phyloP scores from a whole-genome alignment of 2,113 vertebrate genomes.

The Bungarus multicinctus region DNA sequence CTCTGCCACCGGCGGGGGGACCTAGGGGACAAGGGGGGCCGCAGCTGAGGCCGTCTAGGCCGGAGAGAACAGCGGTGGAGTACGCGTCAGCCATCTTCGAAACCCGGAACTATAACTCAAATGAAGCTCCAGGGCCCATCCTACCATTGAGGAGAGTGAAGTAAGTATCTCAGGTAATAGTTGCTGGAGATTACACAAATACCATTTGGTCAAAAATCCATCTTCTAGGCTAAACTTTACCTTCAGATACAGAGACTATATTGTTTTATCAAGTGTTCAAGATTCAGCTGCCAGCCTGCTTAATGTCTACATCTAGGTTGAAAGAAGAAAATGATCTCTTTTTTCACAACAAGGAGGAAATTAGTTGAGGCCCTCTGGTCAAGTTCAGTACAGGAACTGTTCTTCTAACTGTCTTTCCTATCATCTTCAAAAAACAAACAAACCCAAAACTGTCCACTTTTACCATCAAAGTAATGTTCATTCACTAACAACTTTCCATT shows the following conservation, averaged over 20 bases:
- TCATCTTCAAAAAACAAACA: neutral
- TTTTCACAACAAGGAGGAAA: neutral
- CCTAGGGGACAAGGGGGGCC: too few relatives aligned
- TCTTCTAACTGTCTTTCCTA: neutral
- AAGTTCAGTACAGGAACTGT: neutral
- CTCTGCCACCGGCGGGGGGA: too few relatives aligned
- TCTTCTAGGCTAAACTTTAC: neutral
- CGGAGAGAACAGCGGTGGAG: too few relatives aligned
- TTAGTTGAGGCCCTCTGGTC: neutral
- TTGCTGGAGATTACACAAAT: neutral
- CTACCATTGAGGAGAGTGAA: neutral
- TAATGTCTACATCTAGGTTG: neutral
- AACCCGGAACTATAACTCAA: neutral
- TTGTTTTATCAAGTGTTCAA: neutral
- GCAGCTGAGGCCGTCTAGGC: too few relatives aligned
- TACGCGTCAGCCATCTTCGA: too few relatives aligned
- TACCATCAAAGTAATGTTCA: neutral
- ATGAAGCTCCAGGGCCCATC: neutral
- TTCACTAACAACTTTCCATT: neutral
- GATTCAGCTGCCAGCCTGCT: neutral
- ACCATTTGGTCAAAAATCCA: neutral
- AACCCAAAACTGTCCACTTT: neutral
- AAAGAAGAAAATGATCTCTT: neutral
- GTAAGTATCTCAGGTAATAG: neutral
- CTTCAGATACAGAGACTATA: neutral